A percentile compares a stretch with the other conserved stretches of the same genome.
Conservation (phyloP, 2,888 invertebrate genomes). For the Agrotis clavis region DNA sequence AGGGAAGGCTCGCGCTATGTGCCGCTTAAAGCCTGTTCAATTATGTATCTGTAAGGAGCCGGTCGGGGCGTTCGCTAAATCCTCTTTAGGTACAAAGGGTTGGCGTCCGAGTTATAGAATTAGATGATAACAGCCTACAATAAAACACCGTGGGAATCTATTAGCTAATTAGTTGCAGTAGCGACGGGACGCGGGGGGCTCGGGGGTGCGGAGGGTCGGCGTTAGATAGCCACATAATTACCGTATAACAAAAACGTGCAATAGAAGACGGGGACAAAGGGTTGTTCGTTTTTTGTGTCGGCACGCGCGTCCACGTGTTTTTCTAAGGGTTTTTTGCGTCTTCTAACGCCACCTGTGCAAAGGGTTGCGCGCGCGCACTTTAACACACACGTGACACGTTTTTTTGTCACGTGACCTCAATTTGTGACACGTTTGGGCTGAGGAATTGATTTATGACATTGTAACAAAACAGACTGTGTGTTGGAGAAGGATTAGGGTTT, state of each 20-base stretch:
- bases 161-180: conserved; percentile 78
- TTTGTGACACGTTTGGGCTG: conserved; percentile 34
- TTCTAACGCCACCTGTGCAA: conserved; percentile 69
- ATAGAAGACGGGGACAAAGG: conserved; percentile 78
- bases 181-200: neutral
- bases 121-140: conserved; percentile 31
- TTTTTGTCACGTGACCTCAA: conserved; percentile 29
- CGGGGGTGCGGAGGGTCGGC: conserved; percentile 70
- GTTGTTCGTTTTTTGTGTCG: conserved; percentile 73
- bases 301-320: conserved; percentile 76
- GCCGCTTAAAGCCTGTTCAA: conserved; percentile 76
- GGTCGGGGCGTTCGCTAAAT: conserved; percentile 19
- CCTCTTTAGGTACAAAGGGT: conserved; percentile 39
- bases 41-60: conserved; percentile 74
- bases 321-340: conserved; percentile 66
- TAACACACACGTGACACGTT: conserved; percentile 17
- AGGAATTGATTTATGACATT: conserved; percentile 45
- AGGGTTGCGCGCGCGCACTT: conserved; percentile 61
- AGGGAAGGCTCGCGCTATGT: conserved; percentile 79
- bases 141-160: conserved; percentile 74
- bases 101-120: conserved; percentile 21
- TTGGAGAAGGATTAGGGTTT: conserved; percentile 7
- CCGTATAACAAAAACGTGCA: conserved; percentile 69
- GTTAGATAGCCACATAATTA: conserved; percentile 76
- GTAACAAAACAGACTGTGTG: conserved; percentile 17